Evolutionary conservation across 2,888 invertebrate genomes (phyloP).

Genomic region (Odontothrips loti): DNA sequence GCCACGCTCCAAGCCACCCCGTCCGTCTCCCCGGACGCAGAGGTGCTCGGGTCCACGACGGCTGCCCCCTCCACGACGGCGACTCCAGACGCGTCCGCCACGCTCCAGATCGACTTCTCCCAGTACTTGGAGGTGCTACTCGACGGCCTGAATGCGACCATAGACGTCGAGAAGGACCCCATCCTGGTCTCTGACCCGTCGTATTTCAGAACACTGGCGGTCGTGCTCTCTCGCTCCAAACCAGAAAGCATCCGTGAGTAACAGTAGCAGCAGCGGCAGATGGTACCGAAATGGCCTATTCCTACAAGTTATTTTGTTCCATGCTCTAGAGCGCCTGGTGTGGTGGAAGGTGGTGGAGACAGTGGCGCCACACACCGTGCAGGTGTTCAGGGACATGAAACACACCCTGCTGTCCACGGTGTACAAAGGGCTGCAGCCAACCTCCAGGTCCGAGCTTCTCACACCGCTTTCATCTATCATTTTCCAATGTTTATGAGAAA

Average conservation of each 20-base stretch:
- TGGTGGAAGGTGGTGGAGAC: conserved; percentile 49
- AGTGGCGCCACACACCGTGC: conserved; percentile 45
- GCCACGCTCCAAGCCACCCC: conserved; percentile 31
- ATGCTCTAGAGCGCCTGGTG: conserved; percentile 46
- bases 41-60: background rate
- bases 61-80: background rate
- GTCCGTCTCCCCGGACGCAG: background rate
- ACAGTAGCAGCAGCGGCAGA: too few species aligned
- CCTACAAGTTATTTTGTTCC: too few species aligned
- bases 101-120: conserved; percentile 40
- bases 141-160: conserved; percentile 38
- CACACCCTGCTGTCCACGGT: conserved; percentile 56
- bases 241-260: conserved; percentile 39
- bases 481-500: background rate
- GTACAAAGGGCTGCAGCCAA: conserved; percentile 57
- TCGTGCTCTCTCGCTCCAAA: conserved; percentile 35
- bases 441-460: background rate
- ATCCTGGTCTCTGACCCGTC: conserved; percentile 39
- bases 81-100: background rate
- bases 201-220: conserved; percentile 39
- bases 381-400: conserved; percentile 41
- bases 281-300: too few species aligned
- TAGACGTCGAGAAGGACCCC: conserved; percentile 37
- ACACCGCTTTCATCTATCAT: background rate
- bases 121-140: conserved; percentile 40